Conservation (phyloP, 2,113 vertebrate genomes). For the Porphyrio hochstetteri region DNA sequence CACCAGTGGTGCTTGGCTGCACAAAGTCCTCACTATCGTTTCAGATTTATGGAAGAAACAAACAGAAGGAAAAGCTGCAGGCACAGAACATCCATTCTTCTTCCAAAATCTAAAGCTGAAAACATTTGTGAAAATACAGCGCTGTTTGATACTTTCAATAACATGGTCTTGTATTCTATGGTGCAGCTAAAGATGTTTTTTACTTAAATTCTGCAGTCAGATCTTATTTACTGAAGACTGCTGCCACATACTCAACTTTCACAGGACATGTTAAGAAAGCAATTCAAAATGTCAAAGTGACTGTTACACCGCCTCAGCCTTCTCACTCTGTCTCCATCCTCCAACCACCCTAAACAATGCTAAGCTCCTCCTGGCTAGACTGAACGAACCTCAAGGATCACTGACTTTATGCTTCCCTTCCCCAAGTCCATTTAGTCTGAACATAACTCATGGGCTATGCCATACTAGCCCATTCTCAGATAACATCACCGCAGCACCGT, state of each 20-base stretch:
- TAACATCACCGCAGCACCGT: background rate
- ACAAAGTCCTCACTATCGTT: background rate
- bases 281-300: background rate
- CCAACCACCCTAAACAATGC: rapidly evolving
- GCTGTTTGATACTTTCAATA: conserved; percentile 1
- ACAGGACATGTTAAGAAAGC: background rate
- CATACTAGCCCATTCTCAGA: background rate
- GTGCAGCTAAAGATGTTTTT: background rate
- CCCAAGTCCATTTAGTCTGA: background rate
- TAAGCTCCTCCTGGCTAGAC: background rate
- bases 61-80: conserved; percentile 24
- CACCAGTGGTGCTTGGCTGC: background rate
- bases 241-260: background rate
- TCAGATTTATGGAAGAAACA: conserved; percentile 44
- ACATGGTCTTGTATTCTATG: background rate
- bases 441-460: background rate
- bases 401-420: background rate
- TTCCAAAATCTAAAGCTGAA: conserved; percentile 33
- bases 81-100: background rate
- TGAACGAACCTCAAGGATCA: background rate
- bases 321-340: background rate
- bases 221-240: background rate
- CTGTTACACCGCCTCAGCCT: background rate
- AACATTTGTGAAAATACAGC: background rate
- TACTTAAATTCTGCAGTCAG: background rate